These are phyloP conservation scores for Saxicola maurus DNA, from an alignment of 2,797 vertebrate genomes.

Conservation along the genomic window DNA sequence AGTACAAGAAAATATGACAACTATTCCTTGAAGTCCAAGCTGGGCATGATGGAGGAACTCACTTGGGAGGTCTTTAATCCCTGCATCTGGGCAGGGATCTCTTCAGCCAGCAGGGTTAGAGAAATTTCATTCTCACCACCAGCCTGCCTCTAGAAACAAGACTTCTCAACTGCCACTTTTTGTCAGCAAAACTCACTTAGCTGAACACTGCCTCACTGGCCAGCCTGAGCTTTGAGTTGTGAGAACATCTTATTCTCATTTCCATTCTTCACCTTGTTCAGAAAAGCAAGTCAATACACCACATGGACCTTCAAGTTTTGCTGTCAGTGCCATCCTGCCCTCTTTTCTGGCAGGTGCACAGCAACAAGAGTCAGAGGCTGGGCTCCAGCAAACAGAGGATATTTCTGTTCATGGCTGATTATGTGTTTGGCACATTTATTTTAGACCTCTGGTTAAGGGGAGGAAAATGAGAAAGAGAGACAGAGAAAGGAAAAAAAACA, in stretches of 20 bases:
- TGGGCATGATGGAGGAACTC: not conserved
- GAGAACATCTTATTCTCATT: not conserved
- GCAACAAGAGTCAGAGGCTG: not conserved
- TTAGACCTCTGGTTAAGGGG: not conserved
- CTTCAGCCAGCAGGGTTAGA: not conserved
- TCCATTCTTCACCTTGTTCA: not conserved
- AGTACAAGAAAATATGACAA: not conserved
- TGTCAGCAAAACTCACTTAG: not conserved
- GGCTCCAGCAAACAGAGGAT: not conserved
- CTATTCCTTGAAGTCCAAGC: not conserved
- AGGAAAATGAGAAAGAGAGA: not conserved
- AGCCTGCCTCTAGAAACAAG: not conserved
- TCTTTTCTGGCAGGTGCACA: not conserved
- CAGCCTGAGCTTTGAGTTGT: not conserved
- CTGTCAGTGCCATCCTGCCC: not conserved
- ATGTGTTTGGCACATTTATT: conserved; percentile 17
- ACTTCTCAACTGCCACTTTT: not conserved
- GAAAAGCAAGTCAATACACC: not conserved
- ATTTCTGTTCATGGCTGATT: conserved; percentile 41
- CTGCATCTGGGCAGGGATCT: not conserved
- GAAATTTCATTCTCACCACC: not conserved
- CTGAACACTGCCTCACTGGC: not conserved
- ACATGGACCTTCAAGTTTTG: not conserved
- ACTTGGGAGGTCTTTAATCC: not conserved
- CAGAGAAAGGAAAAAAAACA: not conserved